Evolutionary conservation across 1,140 invertebrate species (phyloP), one percentile per base, ranked within the genome.

Genomic region (Oedothorax gibbosus): DNA sequence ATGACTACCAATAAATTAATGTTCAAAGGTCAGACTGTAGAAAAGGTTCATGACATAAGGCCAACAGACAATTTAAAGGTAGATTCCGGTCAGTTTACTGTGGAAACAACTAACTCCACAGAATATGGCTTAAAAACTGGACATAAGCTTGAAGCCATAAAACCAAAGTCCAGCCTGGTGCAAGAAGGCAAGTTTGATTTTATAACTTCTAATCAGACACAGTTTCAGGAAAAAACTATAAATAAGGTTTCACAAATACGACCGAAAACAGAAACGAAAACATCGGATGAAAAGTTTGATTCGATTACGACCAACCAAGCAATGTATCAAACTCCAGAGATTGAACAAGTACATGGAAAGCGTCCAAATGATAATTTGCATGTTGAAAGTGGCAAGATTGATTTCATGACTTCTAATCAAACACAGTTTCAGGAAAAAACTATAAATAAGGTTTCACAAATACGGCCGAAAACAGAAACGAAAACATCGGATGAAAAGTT

Each of bases 171-270:
- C 78, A 87, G 79, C 89, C 89, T 87, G 6, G 75, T 56, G 79
- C 90, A 90, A 57, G 88, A 88, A 20, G 91, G 91, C 3, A 88
- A 88, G 14, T 89, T 91, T 88, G 90, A 90, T 53, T 87, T 88
- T 54, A 88, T 87, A 57, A 91, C 91, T 21, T 53, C 73, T 2
- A 85, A 77, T 54, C 73, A 85, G n/a, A 18, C 14, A 5, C 15
- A 85, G 7, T 85, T 75, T 78, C 65, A 77, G 10, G 56, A 21
- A 51, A 85, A 85, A 51, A 9, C 49, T 15, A 51, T 53, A n/a
- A 71, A 49, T 10, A 85, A 71, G 12, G 21, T 56, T 35, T 10
- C 64, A 7, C 64, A 50, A 20, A 68, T 78, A 8, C n/a, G 83
- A 20, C 83, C 64, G 0, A 68, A 78, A 50, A 85, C 83, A 50